A percentile compares a stretch with the other conserved stretches of the same genome.
Conservation (phyloP, 2,113 vertebrate species). For the Heterochromis multidens region DNA sequence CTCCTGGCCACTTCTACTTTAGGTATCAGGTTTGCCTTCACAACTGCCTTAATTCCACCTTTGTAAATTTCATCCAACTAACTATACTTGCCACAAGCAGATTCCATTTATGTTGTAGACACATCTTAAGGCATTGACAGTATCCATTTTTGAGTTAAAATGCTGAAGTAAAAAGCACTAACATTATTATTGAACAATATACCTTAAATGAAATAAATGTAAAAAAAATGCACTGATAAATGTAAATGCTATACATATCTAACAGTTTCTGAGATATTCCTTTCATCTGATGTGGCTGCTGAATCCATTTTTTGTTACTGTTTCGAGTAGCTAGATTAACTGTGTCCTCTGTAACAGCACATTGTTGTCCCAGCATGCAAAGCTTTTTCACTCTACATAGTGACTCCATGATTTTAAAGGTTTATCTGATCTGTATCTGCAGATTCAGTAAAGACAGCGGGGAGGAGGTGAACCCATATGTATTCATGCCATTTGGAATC, state of each 20-base stretch:
- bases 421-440: background rate
- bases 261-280: no score
- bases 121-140: no score
- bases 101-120: no score
- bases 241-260: no score
- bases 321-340: fast-evolving
- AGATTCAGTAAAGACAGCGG: constrained; percentile 56
- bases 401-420: background rate
- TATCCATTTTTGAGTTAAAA: background rate
- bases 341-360: background rate
- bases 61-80: no score
- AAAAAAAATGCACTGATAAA: no score
- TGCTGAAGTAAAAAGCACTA: background rate
- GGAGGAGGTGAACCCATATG: constrained; percentile 54
- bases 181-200: background rate
- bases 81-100: no score
- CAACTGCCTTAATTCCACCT: no score
- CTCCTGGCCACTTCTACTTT: no score
- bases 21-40: no score
- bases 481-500: constrained; percentile 56
- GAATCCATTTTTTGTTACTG: background rate
- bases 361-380: background rate
- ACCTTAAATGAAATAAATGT: background rate
- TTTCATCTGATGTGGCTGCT: no score
- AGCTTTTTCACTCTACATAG: background rate